Conservation (phyloP, 2,888 invertebrate species). For the Apamea sordens region DNA sequence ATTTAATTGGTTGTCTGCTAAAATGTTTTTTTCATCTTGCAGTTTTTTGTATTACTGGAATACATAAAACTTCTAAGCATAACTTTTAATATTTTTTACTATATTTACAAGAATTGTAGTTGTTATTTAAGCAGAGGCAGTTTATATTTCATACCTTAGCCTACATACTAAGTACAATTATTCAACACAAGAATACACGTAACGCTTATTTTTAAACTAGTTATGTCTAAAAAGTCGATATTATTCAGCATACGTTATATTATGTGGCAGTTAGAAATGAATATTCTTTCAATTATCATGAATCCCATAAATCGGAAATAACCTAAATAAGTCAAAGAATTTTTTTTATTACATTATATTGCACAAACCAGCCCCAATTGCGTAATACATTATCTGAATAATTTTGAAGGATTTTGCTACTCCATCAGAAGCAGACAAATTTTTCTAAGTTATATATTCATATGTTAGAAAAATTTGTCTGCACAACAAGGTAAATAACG, state of each 20-base stretch:
- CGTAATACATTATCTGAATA: neutral
- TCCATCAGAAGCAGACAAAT: neutral
- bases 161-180: constrained; percentile 7
- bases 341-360: neutral
- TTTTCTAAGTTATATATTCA: too few species aligned
- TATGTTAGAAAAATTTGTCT: too few species aligned
- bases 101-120: constrained; percentile 34
- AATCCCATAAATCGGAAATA: neutral
- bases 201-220: neutral
- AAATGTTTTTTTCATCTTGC: neutral
- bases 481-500: neutral
- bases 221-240: neutral
- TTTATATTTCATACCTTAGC: neutral
- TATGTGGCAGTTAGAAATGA: constrained; percentile 3
- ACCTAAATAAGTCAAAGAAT: neutral
- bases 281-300: neutral
- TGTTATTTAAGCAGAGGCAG: constrained; percentile 1
- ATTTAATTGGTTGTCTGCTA: neutral
- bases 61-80: neutral
- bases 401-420: neutral
- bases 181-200: neutral
- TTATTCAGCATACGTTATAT: constrained; percentile 41
- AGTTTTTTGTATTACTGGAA: neutral
- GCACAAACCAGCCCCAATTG: neutral
- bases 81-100: constrained; percentile 11